These are phyloP conservation scores for Meloe dianella DNA, from an alignment of 2,888 invertebrate species.

Conservation along the genomic window DNA sequence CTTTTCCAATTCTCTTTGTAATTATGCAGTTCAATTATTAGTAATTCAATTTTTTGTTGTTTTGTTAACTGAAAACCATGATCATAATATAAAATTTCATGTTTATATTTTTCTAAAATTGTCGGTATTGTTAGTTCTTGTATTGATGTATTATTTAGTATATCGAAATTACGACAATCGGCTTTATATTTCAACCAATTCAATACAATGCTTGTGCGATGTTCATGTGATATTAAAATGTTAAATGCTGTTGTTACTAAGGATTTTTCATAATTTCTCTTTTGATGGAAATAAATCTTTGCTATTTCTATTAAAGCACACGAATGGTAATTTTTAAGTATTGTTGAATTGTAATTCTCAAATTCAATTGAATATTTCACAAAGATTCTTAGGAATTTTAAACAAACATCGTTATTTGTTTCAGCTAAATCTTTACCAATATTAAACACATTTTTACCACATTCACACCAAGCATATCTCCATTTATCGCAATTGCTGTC, in stretches of 20 bases:
- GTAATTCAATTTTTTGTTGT: constrained; percentile 17
- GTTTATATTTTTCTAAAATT: constrained; percentile 3
- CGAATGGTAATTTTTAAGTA: neutral
- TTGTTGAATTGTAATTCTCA: constrained; percentile 8
- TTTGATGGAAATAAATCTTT: constrained; percentile 3
- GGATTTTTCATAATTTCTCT: constrained; percentile 17
- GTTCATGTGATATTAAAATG: neutral
- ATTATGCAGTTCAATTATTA: constrained; percentile 13
- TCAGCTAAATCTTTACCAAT: constrained; percentile 6
- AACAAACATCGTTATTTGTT: constrained; percentile 9
- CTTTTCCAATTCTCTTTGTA: constrained; percentile 24
- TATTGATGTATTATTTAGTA: neutral
- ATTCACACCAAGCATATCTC: constrained; percentile 13
- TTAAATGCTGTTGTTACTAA: neutral
- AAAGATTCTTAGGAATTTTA: constrained; percentile 11
- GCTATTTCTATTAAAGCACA: constrained; percentile 2
- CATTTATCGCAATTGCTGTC: constrained; percentile 12
- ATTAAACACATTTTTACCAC: constrained; percentile 11
- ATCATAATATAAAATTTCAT: neutral
- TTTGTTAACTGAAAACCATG: neutral
- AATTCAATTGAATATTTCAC: neutral
- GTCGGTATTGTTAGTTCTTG: constrained; percentile 17
- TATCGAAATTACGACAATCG: neutral
- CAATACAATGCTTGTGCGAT: neutral
- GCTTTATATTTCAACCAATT: constrained; percentile 21